Evolutionary conservation across 2,113 vertebrate species (phyloP).

Genomic region (Neolamprologus caudopunctatus): DNA sequence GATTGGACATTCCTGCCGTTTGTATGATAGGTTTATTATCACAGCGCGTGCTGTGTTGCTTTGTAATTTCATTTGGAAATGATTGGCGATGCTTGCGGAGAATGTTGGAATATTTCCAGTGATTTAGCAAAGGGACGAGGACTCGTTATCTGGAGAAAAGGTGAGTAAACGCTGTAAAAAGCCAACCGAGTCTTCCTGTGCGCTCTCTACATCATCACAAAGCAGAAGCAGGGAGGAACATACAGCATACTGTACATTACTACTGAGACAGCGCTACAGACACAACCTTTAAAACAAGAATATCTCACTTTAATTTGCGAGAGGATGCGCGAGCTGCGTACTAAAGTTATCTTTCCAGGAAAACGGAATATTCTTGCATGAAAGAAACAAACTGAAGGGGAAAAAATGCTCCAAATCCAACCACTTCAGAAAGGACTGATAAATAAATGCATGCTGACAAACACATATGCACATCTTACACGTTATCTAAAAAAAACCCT

Average conservation of each 20-base stretch:
- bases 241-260: background rate
- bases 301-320: background rate
- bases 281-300: background rate
- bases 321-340: background rate
- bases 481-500: rapidly evolving
- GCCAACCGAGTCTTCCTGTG: background rate
- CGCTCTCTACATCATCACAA: background rate
- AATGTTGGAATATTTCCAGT: background rate
- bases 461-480: background rate
- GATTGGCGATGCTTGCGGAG: background rate
- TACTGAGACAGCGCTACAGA: background rate
- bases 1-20: background rate
- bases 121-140: background rate
- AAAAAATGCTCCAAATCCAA: background rate
- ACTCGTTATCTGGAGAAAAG: background rate
- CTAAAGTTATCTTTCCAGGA: background rate
- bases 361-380: background rate
- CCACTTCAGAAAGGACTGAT: background rate
- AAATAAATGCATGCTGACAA: background rate
- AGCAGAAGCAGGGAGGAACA: background rate
- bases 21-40: background rate
- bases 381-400: background rate
- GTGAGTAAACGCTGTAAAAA: background rate
- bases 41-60: background rate
- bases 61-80: background rate